Conservation (phyloP, 2,888 invertebrate genomes). For the Julus scandinavius region DNA sequence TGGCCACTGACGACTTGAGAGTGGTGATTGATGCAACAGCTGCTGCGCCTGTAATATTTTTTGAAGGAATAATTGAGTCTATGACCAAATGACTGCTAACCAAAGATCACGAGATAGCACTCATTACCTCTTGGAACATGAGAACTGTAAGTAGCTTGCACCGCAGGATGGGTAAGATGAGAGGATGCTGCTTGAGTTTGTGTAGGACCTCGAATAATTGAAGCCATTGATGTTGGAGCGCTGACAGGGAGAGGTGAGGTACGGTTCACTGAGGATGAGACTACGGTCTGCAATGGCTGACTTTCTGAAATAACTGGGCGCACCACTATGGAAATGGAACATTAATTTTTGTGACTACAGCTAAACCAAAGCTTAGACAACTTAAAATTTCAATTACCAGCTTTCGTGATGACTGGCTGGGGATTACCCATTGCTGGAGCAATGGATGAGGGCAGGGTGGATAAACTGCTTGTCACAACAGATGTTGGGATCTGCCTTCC, state of each 20-base stretch:
- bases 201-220: conserved; percentile 53
- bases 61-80: neutral
- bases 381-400: neutral
- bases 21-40: conserved; percentile 80
- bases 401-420: conserved; percentile 16
- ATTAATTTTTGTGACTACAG: neutral
- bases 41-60: conserved; percentile 71
- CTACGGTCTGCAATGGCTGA: neutral
- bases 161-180: conserved; percentile 45
- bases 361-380: neutral
- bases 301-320: neutral
- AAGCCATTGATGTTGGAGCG: conserved; percentile 52
- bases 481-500: neutral
- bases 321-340: neutral
- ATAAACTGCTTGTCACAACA: conserved; percentile 12
- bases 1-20: conserved; percentile 73
- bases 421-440: neutral
- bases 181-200: neutral
- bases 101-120: neutral
- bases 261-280: neutral
- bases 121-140: conserved; percentile 54
- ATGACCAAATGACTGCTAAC: no score
- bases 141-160: conserved; percentile 53
- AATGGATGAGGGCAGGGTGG: neutral
- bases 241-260: conserved; percentile 7